Base-by-base conservation (phyloP, 2,113 vertebrate genomes). In the Nibea coibor region DNA sequence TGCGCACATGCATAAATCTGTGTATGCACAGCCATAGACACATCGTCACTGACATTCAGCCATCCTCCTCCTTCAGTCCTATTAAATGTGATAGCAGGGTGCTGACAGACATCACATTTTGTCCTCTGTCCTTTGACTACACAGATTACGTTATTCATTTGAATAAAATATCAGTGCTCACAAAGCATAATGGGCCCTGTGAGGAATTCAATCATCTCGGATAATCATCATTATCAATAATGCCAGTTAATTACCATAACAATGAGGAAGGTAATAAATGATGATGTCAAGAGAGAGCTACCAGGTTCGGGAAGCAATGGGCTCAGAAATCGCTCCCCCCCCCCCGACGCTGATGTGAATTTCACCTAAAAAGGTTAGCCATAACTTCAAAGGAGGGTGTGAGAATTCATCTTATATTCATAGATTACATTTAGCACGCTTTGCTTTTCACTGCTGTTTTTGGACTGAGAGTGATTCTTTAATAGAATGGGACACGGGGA, bases 211-310 rank as follows among this genome's bases (percentile, higher is more conserved):
- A 94, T 95, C 91, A 94, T 93, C 83, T 92, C 68, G 22, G 87
- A 93, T 93, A 87, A 93, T 93, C 89, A 89, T 93, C 91, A 92
- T 95, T 92, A 94, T 93, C 91, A 94, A 94, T 94, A 94, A 93
- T 91, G 89, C 89, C 89, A 89, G 87, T 94, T 95, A 94, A 94
- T 94, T 94, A 94, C 88, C 92, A 94, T 93, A 92, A 92, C 93
- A 93, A 93, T 92, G 88, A 92, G 90, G 88, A 83, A 82, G 76
- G 85, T 93, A 92, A 93, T 92, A 91, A 94, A 93, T 93, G 85
- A 87, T 72, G 58, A 93, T 90, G 87, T 90, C 88, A 88, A 88
- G 88, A 89, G 76, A 73, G 72, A 74, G 84, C 84, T 82, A 69
- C 81, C 80, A 87, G 83, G 85, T 90, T 87, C 20, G 4, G 72